phyloP scores from a whole-genome alignment of 1,140 invertebrate genomes.

The Anoplolepis gracilipes region DNA sequence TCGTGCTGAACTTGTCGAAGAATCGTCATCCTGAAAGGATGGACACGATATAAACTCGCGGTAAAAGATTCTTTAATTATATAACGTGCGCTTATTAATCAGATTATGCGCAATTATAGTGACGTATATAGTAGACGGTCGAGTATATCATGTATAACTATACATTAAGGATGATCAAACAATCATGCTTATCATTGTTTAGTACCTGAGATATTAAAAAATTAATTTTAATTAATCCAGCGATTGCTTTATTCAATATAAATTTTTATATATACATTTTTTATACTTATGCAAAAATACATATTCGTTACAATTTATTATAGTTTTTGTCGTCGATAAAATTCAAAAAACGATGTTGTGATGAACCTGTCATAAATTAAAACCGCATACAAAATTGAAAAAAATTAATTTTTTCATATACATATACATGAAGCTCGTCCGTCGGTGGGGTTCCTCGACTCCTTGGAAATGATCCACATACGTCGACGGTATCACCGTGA shows the following conservation, averaged over 20 bases:
- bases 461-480: no score
- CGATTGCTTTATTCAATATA: background rate
- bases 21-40: conserved; percentile 7
- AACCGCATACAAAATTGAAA: background rate
- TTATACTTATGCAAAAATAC: background rate
- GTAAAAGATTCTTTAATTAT: background rate
- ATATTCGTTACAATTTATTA: background rate
- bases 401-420: background rate
- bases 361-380: background rate
- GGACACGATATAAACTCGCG: conserved; percentile 28
- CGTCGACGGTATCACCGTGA: background rate
- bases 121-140: background rate
- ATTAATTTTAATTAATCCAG: background rate
- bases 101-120: background rate
- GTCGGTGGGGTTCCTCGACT: no score
- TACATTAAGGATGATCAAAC: background rate
- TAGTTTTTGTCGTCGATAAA: background rate
- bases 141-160: background rate
- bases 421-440: no score
- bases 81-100: background rate
- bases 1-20: conserved; percentile 38
- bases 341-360: background rate
- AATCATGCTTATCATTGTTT: background rate
- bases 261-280: no score
- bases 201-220: background rate